phyloP scores from a whole-genome alignment of 1,140 invertebrate species.

The Pachyrhynchus sulphureomaculatus region DNA sequence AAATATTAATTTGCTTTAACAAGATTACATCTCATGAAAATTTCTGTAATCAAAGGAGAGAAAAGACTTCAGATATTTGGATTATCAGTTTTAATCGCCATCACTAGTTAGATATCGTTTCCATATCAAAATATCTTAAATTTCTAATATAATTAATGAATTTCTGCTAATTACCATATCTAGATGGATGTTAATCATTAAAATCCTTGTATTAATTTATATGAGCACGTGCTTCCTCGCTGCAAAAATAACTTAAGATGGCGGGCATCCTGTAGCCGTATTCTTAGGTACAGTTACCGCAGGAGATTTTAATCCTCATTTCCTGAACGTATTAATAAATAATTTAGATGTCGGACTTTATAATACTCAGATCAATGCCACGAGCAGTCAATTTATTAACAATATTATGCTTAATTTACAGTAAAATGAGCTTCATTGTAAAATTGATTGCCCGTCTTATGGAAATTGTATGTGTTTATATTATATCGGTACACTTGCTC shows the following conservation, averaged over 20 bases:
- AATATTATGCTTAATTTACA: conserved; percentile 20
- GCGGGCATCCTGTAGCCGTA: not conserved
- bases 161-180: not conserved
- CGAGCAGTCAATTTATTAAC: conserved; percentile 23
- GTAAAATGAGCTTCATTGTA: conserved; percentile 4
- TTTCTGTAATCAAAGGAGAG: no score
- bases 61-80: no score
- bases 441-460: conserved; percentile 1
- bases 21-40: no score
- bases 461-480: not conserved
- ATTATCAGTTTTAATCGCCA: no score
- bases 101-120: no score
- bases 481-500: no score
- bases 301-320: conserved; percentile 24
- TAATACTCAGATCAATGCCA: conserved; percentile 21
- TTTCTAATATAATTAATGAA: not conserved
- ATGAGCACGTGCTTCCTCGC: conserved; percentile 17
- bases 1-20: no score
- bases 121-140: no score
- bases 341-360: conserved; percentile 22
- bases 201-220: conserved; percentile 4
- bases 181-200: not conserved
- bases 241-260: conserved; percentile 7
- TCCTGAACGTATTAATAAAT: conserved; percentile 20
- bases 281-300: conserved; percentile 14